Evolutionary conservation across 2,888 invertebrate genomes (phyloP), one percentile per base, ranked within the genome.

Genomic region (Dusona sp.): DNA sequence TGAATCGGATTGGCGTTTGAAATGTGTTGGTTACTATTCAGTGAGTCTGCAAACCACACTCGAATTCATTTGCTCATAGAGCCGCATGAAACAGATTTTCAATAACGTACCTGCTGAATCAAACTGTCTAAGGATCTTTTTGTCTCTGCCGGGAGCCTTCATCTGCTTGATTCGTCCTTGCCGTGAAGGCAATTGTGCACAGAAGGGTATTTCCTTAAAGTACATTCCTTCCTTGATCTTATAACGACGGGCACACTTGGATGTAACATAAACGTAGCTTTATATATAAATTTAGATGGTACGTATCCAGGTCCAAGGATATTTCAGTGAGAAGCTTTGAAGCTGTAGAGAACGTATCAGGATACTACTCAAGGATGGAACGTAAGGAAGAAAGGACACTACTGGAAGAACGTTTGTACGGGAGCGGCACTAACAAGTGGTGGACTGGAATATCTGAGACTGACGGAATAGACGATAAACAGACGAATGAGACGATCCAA

Each of bases 381-480:
- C 83, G 83, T 51, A 48, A 75, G 73, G 61, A 48, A 54, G 36
- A 77, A 61, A 42, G 78, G 88, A 36, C 22, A n/a, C 6, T 25
- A 57, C 19, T 13, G 25, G n/a, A 64, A 51, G 13, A 36, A 13
- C 38, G 70, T 22, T 25, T 70, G 61, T 51, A 19, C 11, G 45
- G 19, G 22, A 42, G 89, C 88, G 88, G 84, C 90, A 88, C 79
- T 87, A 80, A 85, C 83, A 57, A 83, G 79, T 74, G 83, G 67
- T 67, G 70, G 84, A 83, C 80, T 67, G 82, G 82, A 82, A 79
- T 86, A 80, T 84, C 82, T 79, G 67, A 79, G 83, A 91, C 89
- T 89, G 90, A 89, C 88, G 89, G 90, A 91, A 90, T 90, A 91
- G 91, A 92, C 90, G 92, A 92, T 92, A 92, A 92, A 92, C 91